Evolutionary conservation across 2,113 vertebrate genomes (phyloP).

Genomic region (Mormoops blainvillei): DNA sequence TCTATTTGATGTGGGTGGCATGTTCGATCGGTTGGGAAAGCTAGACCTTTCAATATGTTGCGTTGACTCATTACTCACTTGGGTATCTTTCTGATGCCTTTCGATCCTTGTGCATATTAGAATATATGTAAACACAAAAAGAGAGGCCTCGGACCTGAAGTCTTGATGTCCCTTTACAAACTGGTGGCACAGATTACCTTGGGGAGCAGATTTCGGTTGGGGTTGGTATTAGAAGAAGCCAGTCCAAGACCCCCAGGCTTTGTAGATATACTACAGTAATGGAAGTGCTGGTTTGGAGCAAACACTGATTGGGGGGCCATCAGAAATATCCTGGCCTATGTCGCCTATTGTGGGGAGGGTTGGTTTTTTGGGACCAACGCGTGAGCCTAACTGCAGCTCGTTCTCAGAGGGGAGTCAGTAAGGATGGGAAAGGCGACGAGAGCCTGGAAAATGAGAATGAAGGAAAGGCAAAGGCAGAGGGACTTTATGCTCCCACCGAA

Average conservation of each 20-base stretch:
- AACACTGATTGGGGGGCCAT: neutral
- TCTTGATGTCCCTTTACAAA: neutral
- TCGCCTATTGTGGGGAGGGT: neutral
- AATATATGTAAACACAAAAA: neutral
- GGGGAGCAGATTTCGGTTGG: neutral
- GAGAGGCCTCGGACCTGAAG: neutral
- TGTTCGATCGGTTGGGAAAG: neutral
- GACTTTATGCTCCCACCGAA: neutral
- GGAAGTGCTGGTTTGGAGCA: neutral
- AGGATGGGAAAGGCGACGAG: neutral
- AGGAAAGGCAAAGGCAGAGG: neutral
- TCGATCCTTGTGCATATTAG: neutral
- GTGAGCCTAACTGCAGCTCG: neutral
- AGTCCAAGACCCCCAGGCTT: neutral
- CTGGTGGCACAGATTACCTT: fast-evolving
- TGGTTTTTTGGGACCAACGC: neutral
- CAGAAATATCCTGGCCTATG: neutral
- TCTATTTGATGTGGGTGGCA: neutral
- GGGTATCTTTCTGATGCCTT: neutral
- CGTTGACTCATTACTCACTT: neutral
- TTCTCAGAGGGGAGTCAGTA: neutral
- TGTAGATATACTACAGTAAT: fast-evolving
- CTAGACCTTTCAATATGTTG: neutral
- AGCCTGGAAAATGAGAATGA: neutral
- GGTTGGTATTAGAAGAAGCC: neutral